Base-by-base conservation (phyloP, 2,888 invertebrate genomes). In the Macrophya annulata region DNA sequence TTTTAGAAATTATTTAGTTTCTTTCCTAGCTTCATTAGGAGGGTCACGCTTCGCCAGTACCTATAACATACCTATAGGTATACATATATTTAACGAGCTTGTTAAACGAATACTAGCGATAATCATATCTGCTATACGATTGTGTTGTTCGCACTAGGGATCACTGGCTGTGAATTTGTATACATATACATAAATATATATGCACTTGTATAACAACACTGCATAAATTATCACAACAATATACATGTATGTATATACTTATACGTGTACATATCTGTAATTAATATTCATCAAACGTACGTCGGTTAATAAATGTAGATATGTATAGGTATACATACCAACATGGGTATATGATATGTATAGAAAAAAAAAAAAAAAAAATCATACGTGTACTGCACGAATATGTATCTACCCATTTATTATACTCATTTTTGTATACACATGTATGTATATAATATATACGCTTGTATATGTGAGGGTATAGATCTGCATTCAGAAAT, bases 401-500 rank as follows among this genome's bases (percentile, higher is more conserved):
- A 15, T 55, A 55, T 21, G n/a, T 55, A 55, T 55, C 55, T 55
- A 55, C 17, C 17, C 15, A 55, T 55, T 55, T 55, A 17, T 48
- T 48, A 1, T 55, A 15, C 9, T 15, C 37, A 68, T 31, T 25
- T 59, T 37, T 82, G 25, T n/a, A 15, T 55, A 55, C n/a, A 55
- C 17, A n/a, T 4, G 21, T 40, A 21, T 25, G n/a, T 15, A 48
- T 40, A 21, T n/a, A 4, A 45, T 51, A 71, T 71, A n/a, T 43
- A 74, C 31, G 31, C 31, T 3, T 15, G 10, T 74, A 21, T 43
- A 45, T 17, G 74, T 74, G 12, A 43, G 74, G 17, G 48, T 81
- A 25, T 15, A 65, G 37, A 77, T 81, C 71, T 85, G 81, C 85
- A 82, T 85, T 85, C 85, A 59, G 48, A 82, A 85, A 85, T 85